These are phyloP conservation scores for Paraplagusia blochii DNA, from an alignment of 2,113 vertebrate genomes.

Conservation along the genomic window DNA sequence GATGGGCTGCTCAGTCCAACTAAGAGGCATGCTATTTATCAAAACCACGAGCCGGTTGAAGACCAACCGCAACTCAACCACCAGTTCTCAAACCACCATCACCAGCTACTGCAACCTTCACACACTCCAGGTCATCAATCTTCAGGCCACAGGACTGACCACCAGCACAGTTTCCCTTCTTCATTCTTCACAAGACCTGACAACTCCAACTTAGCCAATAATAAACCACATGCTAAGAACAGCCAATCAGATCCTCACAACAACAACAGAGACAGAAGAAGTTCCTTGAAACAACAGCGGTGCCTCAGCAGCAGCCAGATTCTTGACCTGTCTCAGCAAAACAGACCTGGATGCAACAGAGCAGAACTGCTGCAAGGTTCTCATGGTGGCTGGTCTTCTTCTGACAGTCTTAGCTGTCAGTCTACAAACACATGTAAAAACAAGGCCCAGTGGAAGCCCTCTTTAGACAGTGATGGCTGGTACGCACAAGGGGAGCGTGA, in stretches of 20 bases:
- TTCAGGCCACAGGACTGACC: slow-evolving; percentile 30
- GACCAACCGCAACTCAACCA: slow-evolving; percentile 38
- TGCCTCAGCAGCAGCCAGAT: slow-evolving; percentile 32
- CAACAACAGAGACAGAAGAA: slow-evolving; percentile 33
- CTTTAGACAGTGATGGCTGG: slow-evolving; percentile 40
- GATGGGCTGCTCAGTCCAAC: slow-evolving; percentile 46
- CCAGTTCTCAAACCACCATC: slow-evolving; percentile 5
- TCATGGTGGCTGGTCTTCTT: slow-evolving; percentile 52
- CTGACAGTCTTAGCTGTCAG: slow-evolving; percentile 44
- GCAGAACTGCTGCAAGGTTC: slow-evolving; percentile 29
- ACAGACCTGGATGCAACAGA: slow-evolving; percentile 17
- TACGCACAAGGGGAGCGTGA: slow-evolving; percentile 51
- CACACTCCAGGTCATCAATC: slow-evolving; percentile 25
- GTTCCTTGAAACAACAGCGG: slow-evolving; percentile 36
- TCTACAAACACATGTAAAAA: slow-evolving; percentile 32
- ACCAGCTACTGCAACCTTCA: slow-evolving; percentile 28
- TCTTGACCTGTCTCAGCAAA: slow-evolving; percentile 29
- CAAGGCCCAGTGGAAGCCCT: slow-evolving; percentile 39
- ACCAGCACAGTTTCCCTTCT: slow-evolving; percentile 33
- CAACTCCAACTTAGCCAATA: slow-evolving; percentile 39
- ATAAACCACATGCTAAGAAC: not conserved
- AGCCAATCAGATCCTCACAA: not conserved
- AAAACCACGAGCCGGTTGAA: slow-evolving; percentile 55
- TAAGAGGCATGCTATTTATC: slow-evolving; percentile 61
- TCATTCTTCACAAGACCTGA: slow-evolving; percentile 37